These are phyloP conservation scores for Nematostella vectensis DNA, from an alignment of 92 coral and sea anemone species.

Conservation along the genomic window DNA sequence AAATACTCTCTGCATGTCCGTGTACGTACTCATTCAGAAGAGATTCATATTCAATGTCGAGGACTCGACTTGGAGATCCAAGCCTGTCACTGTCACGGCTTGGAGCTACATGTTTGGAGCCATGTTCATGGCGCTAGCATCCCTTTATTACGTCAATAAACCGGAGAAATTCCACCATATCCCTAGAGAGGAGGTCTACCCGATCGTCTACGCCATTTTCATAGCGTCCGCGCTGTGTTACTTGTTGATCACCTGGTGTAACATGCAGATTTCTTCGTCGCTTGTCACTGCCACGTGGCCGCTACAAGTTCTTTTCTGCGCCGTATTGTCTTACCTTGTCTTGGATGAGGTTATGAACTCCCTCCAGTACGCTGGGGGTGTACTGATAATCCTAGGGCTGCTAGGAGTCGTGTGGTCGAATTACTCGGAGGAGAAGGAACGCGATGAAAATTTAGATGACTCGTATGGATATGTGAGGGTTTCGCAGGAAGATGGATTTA, in stretches of 20 bases:
- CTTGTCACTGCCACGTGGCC: conserved; percentile 86
- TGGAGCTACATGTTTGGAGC: conserved; percentile 75
- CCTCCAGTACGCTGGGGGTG: conserved; percentile 51
- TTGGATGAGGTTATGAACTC: conserved; percentile 53
- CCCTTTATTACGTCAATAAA: conserved; percentile 51
- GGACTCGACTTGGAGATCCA: conserved; percentile 57
- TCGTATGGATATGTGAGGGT: conserved; percentile 45
- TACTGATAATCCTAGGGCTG: conserved; percentile 47
- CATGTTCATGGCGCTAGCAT: conserved; percentile 61
- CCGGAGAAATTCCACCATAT: conserved; percentile 63
- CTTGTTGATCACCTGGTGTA: conserved; percentile 74
- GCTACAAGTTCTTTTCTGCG: conserved; percentile 71
- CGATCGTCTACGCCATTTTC: conserved; percentile 61
- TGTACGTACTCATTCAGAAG: conserved; percentile 59
- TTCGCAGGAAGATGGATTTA: conserved; percentile 39
- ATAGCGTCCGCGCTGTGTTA: conserved; percentile 67
- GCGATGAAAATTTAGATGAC: conserved; percentile 10
- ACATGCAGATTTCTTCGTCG: conserved; percentile 78
- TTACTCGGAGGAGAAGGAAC: conserved; percentile 37
- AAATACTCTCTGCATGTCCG: conserved; percentile 56
- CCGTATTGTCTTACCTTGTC: conserved; percentile 55
- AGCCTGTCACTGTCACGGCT: conserved; percentile 65
- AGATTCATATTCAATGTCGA: conserved; percentile 51
- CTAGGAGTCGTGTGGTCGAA: conserved; percentile 75
- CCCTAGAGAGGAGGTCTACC: conserved; percentile 68